These are phyloP conservation scores for Chymomyza fuscimana DNA, from an alignment of 2,888 invertebrate species.

Conservation along the genomic window DNA sequence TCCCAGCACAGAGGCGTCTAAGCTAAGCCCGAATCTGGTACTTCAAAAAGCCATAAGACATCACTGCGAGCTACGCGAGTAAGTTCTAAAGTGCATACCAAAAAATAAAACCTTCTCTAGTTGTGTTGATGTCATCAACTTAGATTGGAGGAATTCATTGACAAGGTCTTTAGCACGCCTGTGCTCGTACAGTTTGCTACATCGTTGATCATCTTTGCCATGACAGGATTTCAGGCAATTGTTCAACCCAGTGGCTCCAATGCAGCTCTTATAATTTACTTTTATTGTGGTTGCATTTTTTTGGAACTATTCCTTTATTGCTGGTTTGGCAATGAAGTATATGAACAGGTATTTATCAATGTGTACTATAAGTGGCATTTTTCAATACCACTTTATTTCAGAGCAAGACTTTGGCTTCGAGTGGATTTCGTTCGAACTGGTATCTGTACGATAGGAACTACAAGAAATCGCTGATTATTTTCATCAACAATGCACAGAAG, in stretches of 20 bases:
- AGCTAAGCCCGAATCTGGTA: constrained; percentile 20
- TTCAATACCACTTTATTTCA: constrained; percentile 24
- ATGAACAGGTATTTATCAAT: constrained; percentile 51
- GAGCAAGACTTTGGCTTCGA: constrained; percentile 54
- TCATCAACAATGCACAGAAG: constrained; percentile 54
- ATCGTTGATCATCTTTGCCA: constrained; percentile 61
- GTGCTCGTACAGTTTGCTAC: constrained; percentile 65
- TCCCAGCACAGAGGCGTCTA: constrained; percentile 13
- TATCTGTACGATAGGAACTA: constrained; percentile 48
- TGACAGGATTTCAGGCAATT: constrained; percentile 67
- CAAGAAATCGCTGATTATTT: constrained; percentile 51
- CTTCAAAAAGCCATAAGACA: constrained; percentile 50
- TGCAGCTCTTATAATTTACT: constrained; percentile 58
- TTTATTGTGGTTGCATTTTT: constrained; percentile 62
- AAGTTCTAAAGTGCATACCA: background rate
- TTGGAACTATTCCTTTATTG: constrained; percentile 67
- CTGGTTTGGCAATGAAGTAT: constrained; percentile 72
- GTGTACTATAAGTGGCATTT: too few relatives aligned
- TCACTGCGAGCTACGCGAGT: constrained; percentile 62
- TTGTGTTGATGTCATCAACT: background rate
- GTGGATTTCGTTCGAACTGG: constrained; percentile 56
- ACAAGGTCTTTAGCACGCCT: constrained; percentile 55
- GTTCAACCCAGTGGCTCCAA: constrained; percentile 50
- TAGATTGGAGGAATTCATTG: constrained; percentile 60
- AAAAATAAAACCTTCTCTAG: background rate